A percentile compares a stretch with the other conserved stretches of the same genome.
Conservation (phyloP, 2,113 vertebrate species). For the Coryphaenoides rupestris region DNA sequence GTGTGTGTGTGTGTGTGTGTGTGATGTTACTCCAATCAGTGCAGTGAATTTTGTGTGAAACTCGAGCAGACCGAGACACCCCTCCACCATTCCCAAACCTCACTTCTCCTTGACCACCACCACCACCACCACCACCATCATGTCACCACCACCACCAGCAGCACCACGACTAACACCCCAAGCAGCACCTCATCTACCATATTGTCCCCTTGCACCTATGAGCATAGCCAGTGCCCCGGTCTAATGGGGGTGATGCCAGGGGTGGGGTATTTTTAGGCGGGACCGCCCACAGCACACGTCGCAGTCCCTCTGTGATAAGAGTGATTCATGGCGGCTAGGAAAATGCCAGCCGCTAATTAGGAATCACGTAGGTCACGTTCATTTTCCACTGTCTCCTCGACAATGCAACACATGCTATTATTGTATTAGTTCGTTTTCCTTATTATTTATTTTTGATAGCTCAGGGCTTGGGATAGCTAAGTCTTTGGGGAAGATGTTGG, state of each 20-base stretch:
- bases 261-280: slow-evolving; percentile 27
- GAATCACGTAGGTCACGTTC: neutral
- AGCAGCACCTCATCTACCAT: neutral
- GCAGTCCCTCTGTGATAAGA: slow-evolving; percentile 29
- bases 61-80: too few species aligned
- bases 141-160: neutral
- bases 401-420: too few species aligned
- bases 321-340: slow-evolving; percentile 34
- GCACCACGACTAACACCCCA: too few species aligned
- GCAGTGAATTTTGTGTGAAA: too few species aligned
- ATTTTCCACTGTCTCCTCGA: too few species aligned
- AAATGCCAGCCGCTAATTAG: slow-evolving; percentile 7
- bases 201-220: slow-evolving; percentile 16
- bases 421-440: too few species aligned
- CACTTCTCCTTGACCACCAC: neutral
- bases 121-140: too few species aligned
- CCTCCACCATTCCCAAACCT: neutral
- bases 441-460: too few species aligned
- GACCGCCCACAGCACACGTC: slow-evolving; percentile 26
- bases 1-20: too few species aligned
- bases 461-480: too few species aligned
- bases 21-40: too few species aligned
- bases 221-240: slow-evolving; percentile 19
- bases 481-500: too few species aligned
- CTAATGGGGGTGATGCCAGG: slow-evolving; percentile 20